phyloP scores from a whole-genome alignment of 2,113 vertebrate genomes.

The Xenopus tropicalis region DNA sequence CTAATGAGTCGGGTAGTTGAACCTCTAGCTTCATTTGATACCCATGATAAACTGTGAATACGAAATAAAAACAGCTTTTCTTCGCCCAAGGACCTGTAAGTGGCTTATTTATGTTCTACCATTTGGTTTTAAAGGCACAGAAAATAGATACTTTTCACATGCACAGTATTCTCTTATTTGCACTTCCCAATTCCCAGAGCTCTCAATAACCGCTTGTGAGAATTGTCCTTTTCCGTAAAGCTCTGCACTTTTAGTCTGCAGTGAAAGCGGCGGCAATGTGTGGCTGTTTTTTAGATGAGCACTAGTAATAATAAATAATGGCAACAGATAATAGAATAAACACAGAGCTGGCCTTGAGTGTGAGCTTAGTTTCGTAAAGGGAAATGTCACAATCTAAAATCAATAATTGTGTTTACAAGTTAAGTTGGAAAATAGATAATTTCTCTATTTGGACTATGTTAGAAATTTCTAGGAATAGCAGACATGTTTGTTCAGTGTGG shows the following conservation, averaged over 20 bases:
- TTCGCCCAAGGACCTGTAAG: slow-evolving; percentile 60
- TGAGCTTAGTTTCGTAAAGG: too few relatives aligned
- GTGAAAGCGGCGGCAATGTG: too few relatives aligned
- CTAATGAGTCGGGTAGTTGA: slow-evolving; percentile 47
- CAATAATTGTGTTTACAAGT: too few relatives aligned
- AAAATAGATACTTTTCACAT: slow-evolving; percentile 37
- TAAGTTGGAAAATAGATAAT: too few relatives aligned
- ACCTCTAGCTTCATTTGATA: slow-evolving; percentile 57
- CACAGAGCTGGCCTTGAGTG: too few relatives aligned
- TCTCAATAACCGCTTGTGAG: neutral
- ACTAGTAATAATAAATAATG: too few relatives aligned
- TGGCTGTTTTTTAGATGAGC: too few relatives aligned
- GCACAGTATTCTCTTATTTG: slow-evolving; percentile 1
- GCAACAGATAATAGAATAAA: too few relatives aligned
- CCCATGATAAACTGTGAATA: slow-evolving; percentile 63
- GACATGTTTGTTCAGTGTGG: too few relatives aligned
- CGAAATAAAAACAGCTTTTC: slow-evolving; percentile 69
- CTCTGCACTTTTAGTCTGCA: neutral
- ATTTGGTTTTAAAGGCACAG: slow-evolving; percentile 32
- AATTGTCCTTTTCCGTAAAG: neutral
- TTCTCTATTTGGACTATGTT: too few relatives aligned
- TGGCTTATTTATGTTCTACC: slow-evolving; percentile 74
- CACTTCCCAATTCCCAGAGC: slow-evolving; percentile 7
- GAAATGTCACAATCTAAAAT: too few relatives aligned
- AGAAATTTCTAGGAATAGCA: too few relatives aligned